Conservation (phyloP, 2,797 vertebrate genomes). For the Delichon dasypus region DNA sequence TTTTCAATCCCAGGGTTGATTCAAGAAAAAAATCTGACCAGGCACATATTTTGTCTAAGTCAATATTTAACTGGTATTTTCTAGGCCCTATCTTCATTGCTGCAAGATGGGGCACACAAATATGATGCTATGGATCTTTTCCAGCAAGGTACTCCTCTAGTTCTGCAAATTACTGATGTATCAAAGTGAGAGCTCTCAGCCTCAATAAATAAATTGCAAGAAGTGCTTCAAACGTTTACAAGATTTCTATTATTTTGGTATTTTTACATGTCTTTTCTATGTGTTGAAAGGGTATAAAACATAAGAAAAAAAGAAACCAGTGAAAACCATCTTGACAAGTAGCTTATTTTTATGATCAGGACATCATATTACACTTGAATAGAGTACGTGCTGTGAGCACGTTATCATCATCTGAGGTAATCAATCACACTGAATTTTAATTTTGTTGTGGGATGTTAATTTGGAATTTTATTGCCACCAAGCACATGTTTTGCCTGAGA, state of each 20-base stretch:
- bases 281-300: neutral
- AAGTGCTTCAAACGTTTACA: neutral
- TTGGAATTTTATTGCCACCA: conserved; percentile 54
- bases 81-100: neutral
- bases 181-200: neutral
- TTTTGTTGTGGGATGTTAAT: conserved; percentile 46
- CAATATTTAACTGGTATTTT: neutral
- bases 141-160: neutral
- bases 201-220: neutral
- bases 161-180: neutral
- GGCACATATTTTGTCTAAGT: neutral
- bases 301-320: neutral
- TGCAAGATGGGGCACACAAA: neutral
- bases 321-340: neutral
- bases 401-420: conserved; percentile 55
- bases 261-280: neutral
- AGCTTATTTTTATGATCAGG: conserved; percentile 16
- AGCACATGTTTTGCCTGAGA: conserved; percentile 61
- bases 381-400: conserved; percentile 3
- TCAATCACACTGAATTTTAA: conserved; percentile 67
- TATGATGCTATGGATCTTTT: neutral
- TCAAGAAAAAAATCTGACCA: neutral
- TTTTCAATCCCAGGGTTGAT: neutral
- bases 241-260: neutral
- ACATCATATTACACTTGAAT: neutral